Base-by-base conservation (phyloP, 2,888 invertebrate species). In the Diadegma fenestrale region DNA sequence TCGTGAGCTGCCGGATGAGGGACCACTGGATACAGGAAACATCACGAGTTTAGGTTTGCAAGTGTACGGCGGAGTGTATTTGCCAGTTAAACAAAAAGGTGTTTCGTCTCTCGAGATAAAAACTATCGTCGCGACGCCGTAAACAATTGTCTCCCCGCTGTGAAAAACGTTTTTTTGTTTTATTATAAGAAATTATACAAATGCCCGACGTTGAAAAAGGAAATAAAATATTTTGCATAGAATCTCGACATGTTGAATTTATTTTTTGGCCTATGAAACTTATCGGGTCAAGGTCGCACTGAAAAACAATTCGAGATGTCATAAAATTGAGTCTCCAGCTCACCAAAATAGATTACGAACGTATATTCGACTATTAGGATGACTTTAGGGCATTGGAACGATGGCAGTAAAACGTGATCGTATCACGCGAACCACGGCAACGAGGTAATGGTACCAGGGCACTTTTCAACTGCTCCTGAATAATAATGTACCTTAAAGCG, bases 11-110 rank as follows among this genome's bases (percentile, higher is more conserved):
- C 95, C 94, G 83, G 94, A 95, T 84, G 95, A 95, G 17, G 95
- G 95, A 88, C 94, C 95, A 0, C 92, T 96, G 26, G 95, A 96
- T 90, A 93, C 94, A 64, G 93, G 95, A 0, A 94, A 95, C 88
- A 95, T 96, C 37, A 95, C 95, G 2, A 95, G 95, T 92, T 94
- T 96, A 85, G 96, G 96, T 7, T 92, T 96, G 63, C 96, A 96
- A 94, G 95, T 96, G 90, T 96, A 95, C 89, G 96, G 96, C 26
- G 96, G 96, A 17, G 96, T 96, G 84, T 96, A 96, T 90, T 94
- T 94, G 87, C 95, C 95, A 8, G 92, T 95, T 22, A 96, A 96
- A 91, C 96, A 96, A 90, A 95, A 94, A 89, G 96, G 96, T 80
- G 95, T 95, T 10, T 95, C 95, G 6, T 95, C 95, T 61, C 94